Evolutionary conservation across 2,888 invertebrate genomes (phyloP).

Genomic region (Bugula neritina): DNA sequence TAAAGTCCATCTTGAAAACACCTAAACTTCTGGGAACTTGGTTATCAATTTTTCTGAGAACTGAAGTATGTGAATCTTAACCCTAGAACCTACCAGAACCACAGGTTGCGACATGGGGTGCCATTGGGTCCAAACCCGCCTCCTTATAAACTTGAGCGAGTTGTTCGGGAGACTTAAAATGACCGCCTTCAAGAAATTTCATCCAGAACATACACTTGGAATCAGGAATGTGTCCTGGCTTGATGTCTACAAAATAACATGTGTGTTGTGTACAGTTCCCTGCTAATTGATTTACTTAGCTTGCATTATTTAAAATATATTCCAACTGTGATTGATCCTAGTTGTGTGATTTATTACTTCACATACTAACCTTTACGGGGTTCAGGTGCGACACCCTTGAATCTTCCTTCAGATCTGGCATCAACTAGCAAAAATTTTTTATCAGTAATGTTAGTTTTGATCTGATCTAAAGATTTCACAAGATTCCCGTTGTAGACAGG

Average conservation of each 20-base stretch:
- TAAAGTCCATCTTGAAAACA: neutral
- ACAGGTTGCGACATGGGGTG: constrained; percentile 42
- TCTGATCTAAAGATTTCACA: constrained; percentile 41
- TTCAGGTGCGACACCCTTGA: constrained; percentile 43
- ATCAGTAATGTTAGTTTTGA: constrained; percentile 37
- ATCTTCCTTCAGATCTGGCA: constrained; percentile 43
- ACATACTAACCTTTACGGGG: constrained; percentile 40
- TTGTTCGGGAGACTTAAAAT: constrained; percentile 36
- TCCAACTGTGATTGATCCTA: too few species aligned
- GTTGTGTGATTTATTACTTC: too few species aligned
- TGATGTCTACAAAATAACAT: constrained; percentile 36
- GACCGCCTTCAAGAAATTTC: constrained; percentile 35
- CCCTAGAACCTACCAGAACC: constrained; percentile 48
- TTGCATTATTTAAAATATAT: too few species aligned
- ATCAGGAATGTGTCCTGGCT: constrained; percentile 43
- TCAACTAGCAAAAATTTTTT: constrained; percentile 40
- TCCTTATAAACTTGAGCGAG: constrained; percentile 37
- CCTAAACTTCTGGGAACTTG: neutral
- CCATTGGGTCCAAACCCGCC: constrained; percentile 37
- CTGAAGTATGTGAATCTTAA: too few species aligned
- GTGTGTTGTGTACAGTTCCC: too few species aligned
- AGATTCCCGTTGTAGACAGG: constrained; percentile 34
- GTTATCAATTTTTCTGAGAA: neutral
- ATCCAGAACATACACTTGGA: constrained; percentile 29
- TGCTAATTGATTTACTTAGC: too few species aligned